phyloP scores from a whole-genome alignment of 2,888 invertebrate species.

The Cerastoderma edule region DNA sequence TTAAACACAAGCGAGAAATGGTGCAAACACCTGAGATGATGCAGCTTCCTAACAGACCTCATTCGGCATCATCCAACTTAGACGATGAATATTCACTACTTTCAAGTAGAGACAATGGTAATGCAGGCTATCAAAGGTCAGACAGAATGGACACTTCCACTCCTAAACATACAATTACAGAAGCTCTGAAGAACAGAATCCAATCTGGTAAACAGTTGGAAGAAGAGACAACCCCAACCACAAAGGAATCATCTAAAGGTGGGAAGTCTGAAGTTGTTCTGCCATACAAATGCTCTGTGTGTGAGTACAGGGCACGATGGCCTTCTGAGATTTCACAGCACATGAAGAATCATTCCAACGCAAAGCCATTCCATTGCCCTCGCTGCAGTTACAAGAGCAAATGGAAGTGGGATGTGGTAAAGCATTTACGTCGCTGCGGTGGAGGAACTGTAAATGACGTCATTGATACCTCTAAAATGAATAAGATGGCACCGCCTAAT shows the following conservation, averaged over 20 bases:
- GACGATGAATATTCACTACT: too few relatives aligned
- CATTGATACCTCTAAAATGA: constrained; percentile 79
- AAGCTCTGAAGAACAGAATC: constrained; percentile 64
- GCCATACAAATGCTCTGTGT: constrained; percentile 82
- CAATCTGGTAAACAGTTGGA: constrained; percentile 32
- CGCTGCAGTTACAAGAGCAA: constrained; percentile 83
- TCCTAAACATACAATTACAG: constrained; percentile 52
- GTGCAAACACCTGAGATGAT: constrained; percentile 34
- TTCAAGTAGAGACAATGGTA: constrained; percentile 24
- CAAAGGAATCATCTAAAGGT: constrained; percentile 35
- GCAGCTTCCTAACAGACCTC: constrained; percentile 42
- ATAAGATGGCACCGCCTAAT: constrained; percentile 77
- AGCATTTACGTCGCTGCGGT: constrained; percentile 83
- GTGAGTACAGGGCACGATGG: constrained; percentile 83
- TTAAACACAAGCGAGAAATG: constrained; percentile 36
- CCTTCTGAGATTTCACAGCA: constrained; percentile 84
- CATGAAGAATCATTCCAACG: constrained; percentile 84
- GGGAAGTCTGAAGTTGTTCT: constrained; percentile 70
- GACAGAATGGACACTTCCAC: constrained; percentile 30
- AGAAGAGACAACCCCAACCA: constrained; percentile 23
- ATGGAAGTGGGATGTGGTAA: constrained; percentile 84
- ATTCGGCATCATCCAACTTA: constrained; percentile 21
- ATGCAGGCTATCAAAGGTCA: constrained; percentile 40
- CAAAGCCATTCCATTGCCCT: constrained; percentile 83
- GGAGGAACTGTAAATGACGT: constrained; percentile 84